Conservation (phyloP, 2,113 vertebrate genomes). For the Epinephelus cyanopodus region DNA sequence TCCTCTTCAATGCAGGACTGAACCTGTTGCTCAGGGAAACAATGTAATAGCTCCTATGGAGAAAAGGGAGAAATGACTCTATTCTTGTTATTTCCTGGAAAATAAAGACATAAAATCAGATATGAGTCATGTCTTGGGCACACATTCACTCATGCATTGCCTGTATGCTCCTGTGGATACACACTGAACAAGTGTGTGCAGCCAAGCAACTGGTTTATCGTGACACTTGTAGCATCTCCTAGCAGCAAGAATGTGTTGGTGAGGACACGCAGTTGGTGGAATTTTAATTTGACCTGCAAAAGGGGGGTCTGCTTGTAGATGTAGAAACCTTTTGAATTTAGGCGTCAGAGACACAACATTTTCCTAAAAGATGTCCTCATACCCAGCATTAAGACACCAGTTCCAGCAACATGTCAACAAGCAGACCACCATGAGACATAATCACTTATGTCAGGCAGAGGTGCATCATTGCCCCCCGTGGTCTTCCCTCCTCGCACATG, state of each 20-base stretch:
- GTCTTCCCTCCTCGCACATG: neutral
- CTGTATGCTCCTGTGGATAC: neutral
- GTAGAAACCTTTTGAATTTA: neutral
- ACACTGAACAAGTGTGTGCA: neutral
- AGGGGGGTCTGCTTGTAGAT: neutral
- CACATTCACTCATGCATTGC: neutral
- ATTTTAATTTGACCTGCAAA: neutral
- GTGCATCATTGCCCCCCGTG: neutral
- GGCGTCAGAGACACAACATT: neutral
- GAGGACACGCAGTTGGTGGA: neutral
- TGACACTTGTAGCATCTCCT: neutral
- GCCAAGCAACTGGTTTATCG: neutral
- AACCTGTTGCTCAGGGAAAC: slow-evolving; percentile 1
- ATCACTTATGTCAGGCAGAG: neutral
- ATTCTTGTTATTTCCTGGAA: slow-evolving; percentile 17
- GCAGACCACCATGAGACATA: neutral
- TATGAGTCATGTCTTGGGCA: neutral
- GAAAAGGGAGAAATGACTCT: neutral
- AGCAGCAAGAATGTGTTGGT: neutral
- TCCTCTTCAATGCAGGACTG: neutral
- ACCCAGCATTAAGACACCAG: neutral
- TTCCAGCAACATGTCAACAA: neutral
- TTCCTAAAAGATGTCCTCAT: neutral
- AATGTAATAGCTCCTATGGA: neutral
- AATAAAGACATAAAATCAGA: neutral